phyloP scores from a whole-genome alignment of 2,113 vertebrate species.

The Sorex fumeus region DNA sequence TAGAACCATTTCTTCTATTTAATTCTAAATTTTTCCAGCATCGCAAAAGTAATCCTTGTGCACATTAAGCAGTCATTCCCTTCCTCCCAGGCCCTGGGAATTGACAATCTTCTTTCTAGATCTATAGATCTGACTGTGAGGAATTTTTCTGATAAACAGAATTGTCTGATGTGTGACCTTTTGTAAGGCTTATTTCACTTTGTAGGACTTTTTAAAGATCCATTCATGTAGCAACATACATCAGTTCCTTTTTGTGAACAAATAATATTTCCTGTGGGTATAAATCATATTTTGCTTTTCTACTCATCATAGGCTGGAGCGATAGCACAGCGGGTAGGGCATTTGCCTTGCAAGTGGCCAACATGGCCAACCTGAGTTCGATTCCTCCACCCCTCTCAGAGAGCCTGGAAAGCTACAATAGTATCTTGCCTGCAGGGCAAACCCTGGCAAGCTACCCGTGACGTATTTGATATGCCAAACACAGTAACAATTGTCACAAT shows the following conservation, averaged over 20 bases:
- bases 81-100: background rate
- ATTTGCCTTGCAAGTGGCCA: too few species aligned
- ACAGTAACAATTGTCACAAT: too few species aligned
- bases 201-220: background rate
- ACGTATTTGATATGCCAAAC: too few species aligned
- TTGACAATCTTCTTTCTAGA: background rate
- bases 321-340: too few species aligned
- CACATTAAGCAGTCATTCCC: background rate
- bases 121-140: background rate
- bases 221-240: background rate
- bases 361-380: too few species aligned
- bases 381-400: too few species aligned
- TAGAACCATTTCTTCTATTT: background rate
- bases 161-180: background rate
- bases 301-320: too few species aligned
- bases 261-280: background rate
- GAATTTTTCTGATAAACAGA: constrained; percentile 6
- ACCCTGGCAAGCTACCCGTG: too few species aligned
- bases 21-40: background rate
- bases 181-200: background rate
- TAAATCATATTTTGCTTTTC: background rate
- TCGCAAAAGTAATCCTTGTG: background rate
- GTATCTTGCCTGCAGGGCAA: too few species aligned
- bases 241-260: background rate
- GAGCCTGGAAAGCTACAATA: too few species aligned